Base-by-base conservation (phyloP, 2,888 invertebrate species). In the Drosophila gaucha region DNA sequence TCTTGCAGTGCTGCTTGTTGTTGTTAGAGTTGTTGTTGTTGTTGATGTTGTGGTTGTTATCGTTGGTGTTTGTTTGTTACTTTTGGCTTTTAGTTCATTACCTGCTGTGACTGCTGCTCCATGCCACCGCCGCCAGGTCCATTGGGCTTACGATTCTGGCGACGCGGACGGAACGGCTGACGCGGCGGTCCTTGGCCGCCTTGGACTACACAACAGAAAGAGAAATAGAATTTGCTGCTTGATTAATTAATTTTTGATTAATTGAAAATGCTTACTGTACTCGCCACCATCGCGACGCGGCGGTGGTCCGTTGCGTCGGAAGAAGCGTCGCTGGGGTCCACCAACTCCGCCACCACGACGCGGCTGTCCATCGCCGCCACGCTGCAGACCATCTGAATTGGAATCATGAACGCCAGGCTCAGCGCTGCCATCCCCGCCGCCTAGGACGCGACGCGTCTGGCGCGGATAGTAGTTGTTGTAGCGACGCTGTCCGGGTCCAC, bases 281-380 rank as follows among this genome's bases (percentile, higher is more conserved):
- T 91, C 91, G 66, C 85, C 76, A 49, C 89, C 85, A 65, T 88
- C 89, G 67, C 89, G 88, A 65, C 89, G 89, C 62, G 90, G 90
- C 28, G 88, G 89, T 63, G 88, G 88, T 51, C 88, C 88, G 91
- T 96, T 95, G 78, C 95, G 95, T 86, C 95, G 95, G 94, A 94
- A 95, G 92, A 94, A 96, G 86, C 95, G 94, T 88, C 93, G 83
- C 72, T 82, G 90, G 77, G 93, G 93, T 88, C 93, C 93, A 28
- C 89, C 90, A 39, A 89, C 87, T 55, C 86, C 74, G 14, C 86
- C 86, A 58, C 89, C 89, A 20, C 80, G 80, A 62, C 87, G 80
- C 6, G 59, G 78, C 43, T 78, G 80, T 56, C 88, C 88, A 78
- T 89, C 89, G 57, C 90, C 89, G 49, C 86, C 90, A n/a, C 89